phyloP scores from a whole-genome alignment of 2,113 vertebrate genomes.

The Dipodomys stephensi region DNA sequence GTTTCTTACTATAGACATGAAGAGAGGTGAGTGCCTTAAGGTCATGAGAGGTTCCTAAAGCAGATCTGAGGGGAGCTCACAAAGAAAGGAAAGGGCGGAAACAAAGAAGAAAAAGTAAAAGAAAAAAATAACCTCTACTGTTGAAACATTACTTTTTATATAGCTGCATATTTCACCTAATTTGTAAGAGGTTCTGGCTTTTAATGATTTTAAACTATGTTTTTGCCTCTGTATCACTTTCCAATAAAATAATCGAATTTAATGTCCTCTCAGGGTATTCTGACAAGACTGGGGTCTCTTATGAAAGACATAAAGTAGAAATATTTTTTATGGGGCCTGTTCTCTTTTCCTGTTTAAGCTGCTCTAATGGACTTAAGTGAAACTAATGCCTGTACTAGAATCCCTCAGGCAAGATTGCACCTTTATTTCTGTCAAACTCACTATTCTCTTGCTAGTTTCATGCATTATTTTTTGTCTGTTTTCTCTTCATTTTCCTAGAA shows the following conservation, averaged over 20 bases:
- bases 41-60: neutral
- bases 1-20: neutral
- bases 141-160: neutral
- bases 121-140: neutral
- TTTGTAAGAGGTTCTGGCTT: conserved; percentile 11
- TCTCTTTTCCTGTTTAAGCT: conserved; percentile 59
- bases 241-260: conserved; percentile 55
- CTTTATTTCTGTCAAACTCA: conserved; percentile 3
- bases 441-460: neutral
- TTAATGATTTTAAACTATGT: conserved; percentile 13
- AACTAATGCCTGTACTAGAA: neutral
- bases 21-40: neutral
- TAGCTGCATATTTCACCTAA: neutral
- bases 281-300: conserved; percentile 29
- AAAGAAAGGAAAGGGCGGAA: neutral
- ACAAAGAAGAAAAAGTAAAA: neutral
- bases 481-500: conserved; percentile 4
- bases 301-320: conserved; percentile 58
- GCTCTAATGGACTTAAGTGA: conserved; percentile 42
- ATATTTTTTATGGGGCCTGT: conserved; percentile 59
- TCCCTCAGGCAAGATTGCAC: neutral
- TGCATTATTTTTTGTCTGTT: neutral
- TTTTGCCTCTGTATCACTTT: conserved; percentile 51
- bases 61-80: neutral
- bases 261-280: conserved; percentile 63